A percentile compares a stretch with the other conserved stretches of the same genome.
Conservation (phyloP, 2,888 invertebrate species). For the Plemyria rubiginata region DNA sequence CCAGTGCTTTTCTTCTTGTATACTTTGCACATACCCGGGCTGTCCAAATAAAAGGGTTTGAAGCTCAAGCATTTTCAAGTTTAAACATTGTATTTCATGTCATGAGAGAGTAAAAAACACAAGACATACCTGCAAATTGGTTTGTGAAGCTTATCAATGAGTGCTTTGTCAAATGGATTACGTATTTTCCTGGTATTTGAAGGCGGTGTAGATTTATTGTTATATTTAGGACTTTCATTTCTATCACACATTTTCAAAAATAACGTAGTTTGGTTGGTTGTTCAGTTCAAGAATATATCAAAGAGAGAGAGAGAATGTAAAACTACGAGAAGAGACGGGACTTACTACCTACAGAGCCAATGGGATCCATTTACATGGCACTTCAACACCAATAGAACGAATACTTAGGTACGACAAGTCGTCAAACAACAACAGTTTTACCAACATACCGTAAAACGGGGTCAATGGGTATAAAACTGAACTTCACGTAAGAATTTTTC, state of each 20-base stretch:
- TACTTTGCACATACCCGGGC: conserved; percentile 82
- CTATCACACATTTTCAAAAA: conserved; percentile 76
- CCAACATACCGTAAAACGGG: no score
- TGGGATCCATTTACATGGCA: no score
- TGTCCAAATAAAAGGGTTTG: conserved; percentile 40
- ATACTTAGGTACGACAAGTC: no score
- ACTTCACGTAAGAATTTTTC: no score
- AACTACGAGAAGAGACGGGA: no score
- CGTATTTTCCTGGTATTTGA: conserved; percentile 78
- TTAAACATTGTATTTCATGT: conserved; percentile 1
- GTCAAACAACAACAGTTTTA: no score
- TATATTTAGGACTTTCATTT: conserved; percentile 64
- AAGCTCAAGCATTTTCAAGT: neutral
- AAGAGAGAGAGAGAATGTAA: no score
- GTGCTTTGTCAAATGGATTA: conserved; percentile 88
- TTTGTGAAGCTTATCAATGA: conserved; percentile 87
- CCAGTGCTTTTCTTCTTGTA: conserved; percentile 72
- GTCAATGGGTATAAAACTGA: no score
- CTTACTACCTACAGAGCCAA: no score
- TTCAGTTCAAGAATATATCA: no score
- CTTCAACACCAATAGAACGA: no score
- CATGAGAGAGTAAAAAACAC: neutral
- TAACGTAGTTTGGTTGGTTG: conserved; percentile 60
- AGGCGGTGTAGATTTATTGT: conserved; percentile 72
- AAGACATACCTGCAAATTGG: conserved; percentile 87